Percentiles rank a stretch among this genome's conserved stretches.
Conservation (phyloP, 1,140 invertebrate species). For the Heliconius melpomene region DNA sequence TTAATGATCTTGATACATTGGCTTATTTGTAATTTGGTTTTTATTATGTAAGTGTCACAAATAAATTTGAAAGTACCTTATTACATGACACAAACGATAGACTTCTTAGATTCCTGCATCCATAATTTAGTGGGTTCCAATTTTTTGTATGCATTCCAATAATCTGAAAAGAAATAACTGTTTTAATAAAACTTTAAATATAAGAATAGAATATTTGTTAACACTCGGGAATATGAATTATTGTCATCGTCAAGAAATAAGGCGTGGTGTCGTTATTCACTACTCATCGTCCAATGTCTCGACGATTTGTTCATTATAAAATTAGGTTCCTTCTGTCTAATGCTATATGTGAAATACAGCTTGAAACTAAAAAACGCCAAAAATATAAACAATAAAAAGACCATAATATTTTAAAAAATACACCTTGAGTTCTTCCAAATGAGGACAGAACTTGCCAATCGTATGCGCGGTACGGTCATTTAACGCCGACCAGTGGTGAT, state of each 20-base stretch:
- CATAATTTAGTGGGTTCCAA: slow-evolving; percentile 75
- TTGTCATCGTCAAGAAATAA: neutral
- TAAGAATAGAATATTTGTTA: no score
- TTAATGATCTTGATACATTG: no score
- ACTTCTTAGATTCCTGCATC: slow-evolving; percentile 68
- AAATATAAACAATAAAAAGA: no score
- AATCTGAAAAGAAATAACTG: slow-evolving; percentile 48
- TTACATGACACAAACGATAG: slow-evolving; percentile 71
- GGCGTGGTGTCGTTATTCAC: neutral
- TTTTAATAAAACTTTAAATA: slow-evolving; percentile 17
- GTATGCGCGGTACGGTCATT: slow-evolving; percentile 77
- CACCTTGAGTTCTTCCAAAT: slow-evolving; percentile 72
- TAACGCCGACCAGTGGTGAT: slow-evolving; percentile 70
- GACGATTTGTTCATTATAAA: neutral
- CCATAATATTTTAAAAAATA: neutral
- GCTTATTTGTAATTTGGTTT: no score
- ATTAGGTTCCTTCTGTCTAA: neutral
- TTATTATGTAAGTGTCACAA: neutral
- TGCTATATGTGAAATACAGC: no score
- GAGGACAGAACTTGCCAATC: slow-evolving; percentile 75
- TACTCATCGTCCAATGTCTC: neutral
- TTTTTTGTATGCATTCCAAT: slow-evolving; percentile 73
- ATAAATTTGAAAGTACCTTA: slow-evolving; percentile 53
- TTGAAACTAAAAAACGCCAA: no score
- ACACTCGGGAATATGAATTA: neutral